Evolutionary conservation across 2,113 vertebrate species (phyloP).

Genomic region (Dasyurus viverrinus): DNA sequence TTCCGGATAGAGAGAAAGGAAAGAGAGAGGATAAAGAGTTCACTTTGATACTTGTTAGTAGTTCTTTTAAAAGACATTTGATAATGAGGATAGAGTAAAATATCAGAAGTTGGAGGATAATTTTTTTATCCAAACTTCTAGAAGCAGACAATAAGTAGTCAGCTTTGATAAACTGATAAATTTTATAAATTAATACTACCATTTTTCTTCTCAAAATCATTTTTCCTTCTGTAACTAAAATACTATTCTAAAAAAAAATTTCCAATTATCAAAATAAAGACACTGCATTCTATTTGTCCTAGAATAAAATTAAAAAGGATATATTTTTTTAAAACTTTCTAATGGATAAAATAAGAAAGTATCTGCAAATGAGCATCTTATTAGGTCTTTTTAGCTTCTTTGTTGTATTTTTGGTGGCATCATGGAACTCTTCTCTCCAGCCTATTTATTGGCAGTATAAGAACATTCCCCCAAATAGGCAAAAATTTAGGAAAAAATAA

Average conservation of each 20-base stretch:
- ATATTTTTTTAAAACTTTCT: neutral
- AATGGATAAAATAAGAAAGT: neutral
- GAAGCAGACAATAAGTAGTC: neutral
- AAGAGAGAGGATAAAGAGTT: slow-evolving; percentile 1
- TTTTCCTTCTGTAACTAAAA: neutral
- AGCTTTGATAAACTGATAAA: neutral
- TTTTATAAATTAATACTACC: neutral
- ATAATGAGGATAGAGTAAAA: slow-evolving; percentile 1
- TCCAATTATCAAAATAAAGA: slow-evolving; percentile 27
- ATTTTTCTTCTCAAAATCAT: slow-evolving; percentile 26
- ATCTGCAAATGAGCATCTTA: neutral
- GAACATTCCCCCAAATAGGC: neutral
- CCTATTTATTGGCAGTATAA: neutral
- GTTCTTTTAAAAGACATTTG: slow-evolving; percentile 35
- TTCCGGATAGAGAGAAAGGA: neutral
- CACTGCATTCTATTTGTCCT: slow-evolving; percentile 39
- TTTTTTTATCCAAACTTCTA: neutral
- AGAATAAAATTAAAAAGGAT: slow-evolving; percentile 10
- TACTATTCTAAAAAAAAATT: slow-evolving; percentile 2
- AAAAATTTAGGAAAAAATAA: neutral
- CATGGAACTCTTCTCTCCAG: neutral
- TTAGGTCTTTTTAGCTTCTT: neutral
- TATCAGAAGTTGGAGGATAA: neutral
- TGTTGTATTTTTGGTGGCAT: neutral
- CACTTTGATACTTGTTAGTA: neutral